Evolutionary conservation across 2,113 vertebrate genomes (phyloP), one percentile per base, ranked within the genome.

Genomic region (Eidolon helvum): DNA sequence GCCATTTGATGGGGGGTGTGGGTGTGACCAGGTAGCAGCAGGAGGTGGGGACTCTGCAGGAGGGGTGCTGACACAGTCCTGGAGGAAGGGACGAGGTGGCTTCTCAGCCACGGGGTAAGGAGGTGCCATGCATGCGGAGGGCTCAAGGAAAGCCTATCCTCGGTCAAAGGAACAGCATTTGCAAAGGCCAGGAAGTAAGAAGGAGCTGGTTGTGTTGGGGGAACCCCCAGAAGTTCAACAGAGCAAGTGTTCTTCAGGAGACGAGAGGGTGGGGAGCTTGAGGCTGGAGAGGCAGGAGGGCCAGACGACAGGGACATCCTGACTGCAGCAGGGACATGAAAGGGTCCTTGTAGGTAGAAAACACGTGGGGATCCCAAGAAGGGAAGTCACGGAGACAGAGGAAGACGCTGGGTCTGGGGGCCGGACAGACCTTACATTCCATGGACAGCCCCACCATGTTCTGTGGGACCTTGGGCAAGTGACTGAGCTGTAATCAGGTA

Each of bases 291-390:
- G 77, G 69, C 40, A 68, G 61, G 55, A 66, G 45, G 74, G 43
- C 35, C 38, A 66, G 38, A 53, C 0, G 0, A 3, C 40, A 33
- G 43, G 19, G 30, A 10, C 2, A 4, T 33, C n/a, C 33, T 2
- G 0, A 2, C 2, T 10, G 11, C 0, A 6, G 8, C 6, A 1
- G 1, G 1, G 1, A 12, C n/a, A 5, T 3, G 10, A n/a, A 71
- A 30, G 74, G 33, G 61, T 24, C 35, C 21, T 16, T 15, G 21
- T 14, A 22, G 55, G 40, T 1, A 45, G 33, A 4, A 14, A 1
- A 40, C 50, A 30, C 24, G 24, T 5, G 5, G 33, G 50, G 2
- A 24, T 7, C 43, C 30, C 28, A 8, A n/a, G 28, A n/a, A n/a
- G 48, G 19, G 40, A 24, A 40, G 78, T 43, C 4, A 1, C 35